phyloP scores from a whole-genome alignment of 2,113 vertebrate species.

The Reinhardtius hippoglossoides region DNA sequence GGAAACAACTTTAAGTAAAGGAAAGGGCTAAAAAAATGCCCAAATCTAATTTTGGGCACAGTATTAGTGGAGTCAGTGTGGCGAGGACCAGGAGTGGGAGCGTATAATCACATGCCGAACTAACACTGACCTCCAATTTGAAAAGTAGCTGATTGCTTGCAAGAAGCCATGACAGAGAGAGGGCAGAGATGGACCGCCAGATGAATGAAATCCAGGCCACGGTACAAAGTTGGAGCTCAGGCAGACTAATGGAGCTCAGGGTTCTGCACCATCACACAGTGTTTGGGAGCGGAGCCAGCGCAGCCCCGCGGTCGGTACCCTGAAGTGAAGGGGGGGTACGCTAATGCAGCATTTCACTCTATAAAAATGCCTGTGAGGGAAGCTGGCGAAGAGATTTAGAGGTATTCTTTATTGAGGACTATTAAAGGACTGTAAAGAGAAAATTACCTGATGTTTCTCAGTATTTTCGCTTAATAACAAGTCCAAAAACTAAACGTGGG shows the following conservation, averaged over 20 bases:
- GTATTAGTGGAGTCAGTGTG: conserved; percentile 22
- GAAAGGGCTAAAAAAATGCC: conserved; percentile 12
- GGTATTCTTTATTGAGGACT: too few species aligned
- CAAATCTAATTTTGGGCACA: conserved; percentile 34
- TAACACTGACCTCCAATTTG: conserved; percentile 55
- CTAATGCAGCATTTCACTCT: neutral
- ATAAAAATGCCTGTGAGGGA: neutral
- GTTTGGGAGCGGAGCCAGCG: conserved; percentile 34
- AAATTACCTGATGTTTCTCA: neutral
- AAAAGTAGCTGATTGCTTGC: conserved; percentile 60
- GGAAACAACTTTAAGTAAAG: conserved; percentile 43
- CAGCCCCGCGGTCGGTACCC: neutral
- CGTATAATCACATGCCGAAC: conserved; percentile 55
- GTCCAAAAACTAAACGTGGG: neutral
- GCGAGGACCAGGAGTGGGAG: conserved; percentile 22
- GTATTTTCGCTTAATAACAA: neutral
- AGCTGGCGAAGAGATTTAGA: neutral
- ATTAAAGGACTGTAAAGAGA: neutral
- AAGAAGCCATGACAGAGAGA: conserved; percentile 33
- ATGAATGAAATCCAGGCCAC: conserved; percentile 68
- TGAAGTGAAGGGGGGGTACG: neutral
- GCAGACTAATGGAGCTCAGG: conserved; percentile 50
- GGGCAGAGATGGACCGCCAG: conserved; percentile 48
- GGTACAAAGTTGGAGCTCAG: conserved; percentile 40
- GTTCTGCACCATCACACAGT: conserved; percentile 64